These are phyloP conservation scores for Brienomyrus brachyistius DNA, from an alignment of 2,113 vertebrate genomes.

Conservation along the genomic window DNA sequence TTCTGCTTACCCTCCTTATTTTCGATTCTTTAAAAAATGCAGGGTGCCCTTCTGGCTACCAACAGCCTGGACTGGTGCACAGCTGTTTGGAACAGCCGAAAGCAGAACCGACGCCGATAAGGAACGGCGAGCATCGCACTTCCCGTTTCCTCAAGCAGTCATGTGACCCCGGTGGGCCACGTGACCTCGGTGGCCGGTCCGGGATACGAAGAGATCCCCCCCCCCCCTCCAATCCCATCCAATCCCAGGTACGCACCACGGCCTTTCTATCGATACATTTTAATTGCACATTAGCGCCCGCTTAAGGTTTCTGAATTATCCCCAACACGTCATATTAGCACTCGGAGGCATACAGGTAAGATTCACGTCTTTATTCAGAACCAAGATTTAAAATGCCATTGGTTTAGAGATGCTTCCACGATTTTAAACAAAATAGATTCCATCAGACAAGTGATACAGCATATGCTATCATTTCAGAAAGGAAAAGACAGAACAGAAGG, in stretches of 20 bases:
- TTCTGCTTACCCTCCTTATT: background rate
- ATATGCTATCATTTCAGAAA: background rate
- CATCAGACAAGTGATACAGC: background rate
- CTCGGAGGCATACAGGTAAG: background rate
- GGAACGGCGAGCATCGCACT: background rate
- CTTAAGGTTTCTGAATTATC: background rate
- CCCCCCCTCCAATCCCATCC: no score
- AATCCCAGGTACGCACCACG: background rate
- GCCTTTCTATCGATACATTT: background rate
- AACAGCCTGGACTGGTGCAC: background rate
- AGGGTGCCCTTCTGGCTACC: no score
- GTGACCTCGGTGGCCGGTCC: background rate
- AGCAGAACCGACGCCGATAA: no score
- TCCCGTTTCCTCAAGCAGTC: conserved; percentile 11
- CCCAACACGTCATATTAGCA: background rate
- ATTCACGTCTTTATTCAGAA: background rate
- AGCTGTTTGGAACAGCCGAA: background rate
- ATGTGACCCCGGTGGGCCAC: background rate
- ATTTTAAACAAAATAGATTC: conserved; percentile 11
- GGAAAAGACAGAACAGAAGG: background rate
- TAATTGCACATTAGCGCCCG: background rate
- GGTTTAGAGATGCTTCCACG: background rate
- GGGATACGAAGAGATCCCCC: background rate
- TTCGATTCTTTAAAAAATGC: background rate
- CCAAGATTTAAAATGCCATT: background rate